Conservation (phyloP, 2,797 vertebrate species). For the Cichlasoma orientale region DNA sequence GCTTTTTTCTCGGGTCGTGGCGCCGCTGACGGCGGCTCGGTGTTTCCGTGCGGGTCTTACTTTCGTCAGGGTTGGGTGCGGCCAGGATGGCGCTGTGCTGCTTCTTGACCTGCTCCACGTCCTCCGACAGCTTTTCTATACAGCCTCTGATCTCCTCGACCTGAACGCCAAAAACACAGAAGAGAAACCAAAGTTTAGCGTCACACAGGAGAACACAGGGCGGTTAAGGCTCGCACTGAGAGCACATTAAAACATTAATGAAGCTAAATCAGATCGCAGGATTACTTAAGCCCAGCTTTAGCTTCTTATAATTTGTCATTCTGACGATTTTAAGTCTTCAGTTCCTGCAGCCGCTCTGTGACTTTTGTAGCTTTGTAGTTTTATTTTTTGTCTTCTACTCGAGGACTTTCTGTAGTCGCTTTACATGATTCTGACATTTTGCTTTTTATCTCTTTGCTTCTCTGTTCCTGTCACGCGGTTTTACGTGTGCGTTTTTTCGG, state of each 20-base stretch:
- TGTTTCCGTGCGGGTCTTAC: conserved; percentile 76
- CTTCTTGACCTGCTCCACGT: conserved; percentile 95
- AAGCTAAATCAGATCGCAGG: no score
- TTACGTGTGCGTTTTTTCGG: neutral
- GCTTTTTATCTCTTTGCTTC: no score
- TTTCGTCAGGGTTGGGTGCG: conserved; percentile 93
- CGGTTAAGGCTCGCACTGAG: no score
- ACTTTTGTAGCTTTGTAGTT: no score
- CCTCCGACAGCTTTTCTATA: conserved; percentile 94
- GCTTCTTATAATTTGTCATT: neutral
- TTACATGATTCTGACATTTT: no score
- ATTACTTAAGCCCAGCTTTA: neutral
- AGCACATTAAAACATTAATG: no score
- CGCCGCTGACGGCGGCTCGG: neutral
- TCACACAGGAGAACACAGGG: neutral
- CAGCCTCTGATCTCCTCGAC: conserved; percentile 94
- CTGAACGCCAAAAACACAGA: conserved; percentile 62
- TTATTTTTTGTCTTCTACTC: neutral
- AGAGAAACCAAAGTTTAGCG: neutral
- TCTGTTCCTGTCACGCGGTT: no score
- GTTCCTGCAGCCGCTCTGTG: neutral
- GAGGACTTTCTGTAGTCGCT: neutral
- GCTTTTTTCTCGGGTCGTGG: no score
- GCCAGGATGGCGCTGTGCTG: conserved; percentile 96
- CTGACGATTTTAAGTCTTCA: neutral